Evolutionary conservation across 2,113 vertebrate species (phyloP).

Genomic region (Tyrannus savana): DNA sequence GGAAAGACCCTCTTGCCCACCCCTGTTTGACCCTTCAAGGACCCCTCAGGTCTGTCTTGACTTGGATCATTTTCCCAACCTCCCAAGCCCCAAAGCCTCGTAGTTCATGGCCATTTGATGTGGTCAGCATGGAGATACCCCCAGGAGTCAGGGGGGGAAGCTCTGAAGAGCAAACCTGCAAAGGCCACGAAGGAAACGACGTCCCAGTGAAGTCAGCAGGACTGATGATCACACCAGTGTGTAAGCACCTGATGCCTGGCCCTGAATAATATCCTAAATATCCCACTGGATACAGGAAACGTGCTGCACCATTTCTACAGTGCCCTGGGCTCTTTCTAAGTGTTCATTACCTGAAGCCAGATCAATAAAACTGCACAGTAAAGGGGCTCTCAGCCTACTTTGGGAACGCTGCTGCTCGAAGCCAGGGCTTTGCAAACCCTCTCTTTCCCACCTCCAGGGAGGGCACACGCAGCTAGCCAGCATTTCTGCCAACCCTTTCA

Average conservation of each 20-base stretch:
- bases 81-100: background rate
- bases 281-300: background rate
- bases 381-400: background rate
- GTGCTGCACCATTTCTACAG: background rate
- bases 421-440: background rate
- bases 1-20: background rate
- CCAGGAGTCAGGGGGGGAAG: background rate
- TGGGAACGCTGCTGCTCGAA: background rate
- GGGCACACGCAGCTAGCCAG: background rate
- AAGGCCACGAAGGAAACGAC: background rate
- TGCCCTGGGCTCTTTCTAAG: background rate
- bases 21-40: background rate
- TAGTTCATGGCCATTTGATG: background rate
- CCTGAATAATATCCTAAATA: background rate
- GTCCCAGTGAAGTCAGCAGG: background rate
- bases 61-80: background rate
- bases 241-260: background rate
- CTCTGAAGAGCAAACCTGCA: background rate
- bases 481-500: conserved; percentile 64
- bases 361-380: background rate
- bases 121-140: background rate
- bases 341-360: background rate
- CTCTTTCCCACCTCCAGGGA: background rate
- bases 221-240: background rate
- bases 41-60: background rate